Conservation (phyloP, 2,113 vertebrate species). For the Scomber scombrus region DNA sequence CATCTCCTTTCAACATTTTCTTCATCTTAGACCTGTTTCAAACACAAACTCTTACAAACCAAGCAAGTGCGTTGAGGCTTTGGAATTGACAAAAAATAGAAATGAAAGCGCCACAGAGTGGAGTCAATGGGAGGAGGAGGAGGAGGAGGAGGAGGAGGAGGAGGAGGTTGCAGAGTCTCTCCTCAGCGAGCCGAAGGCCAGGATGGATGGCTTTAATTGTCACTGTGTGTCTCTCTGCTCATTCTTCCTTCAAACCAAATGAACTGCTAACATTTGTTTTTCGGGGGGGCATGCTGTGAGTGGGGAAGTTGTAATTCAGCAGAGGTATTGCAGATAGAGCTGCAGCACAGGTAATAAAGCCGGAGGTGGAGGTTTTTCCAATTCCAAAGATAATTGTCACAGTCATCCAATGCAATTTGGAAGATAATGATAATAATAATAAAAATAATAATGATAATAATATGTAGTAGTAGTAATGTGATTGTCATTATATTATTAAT, state of each 20-base stretch:
- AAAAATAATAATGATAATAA: conserved; percentile 28
- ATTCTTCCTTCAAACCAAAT: conserved; percentile 88
- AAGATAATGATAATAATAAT: conserved; percentile 23
- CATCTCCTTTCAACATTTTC: conserved; percentile 1
- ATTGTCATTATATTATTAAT: conserved; percentile 41
- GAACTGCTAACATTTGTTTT: conserved; percentile 88
- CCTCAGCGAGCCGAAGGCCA: conserved; percentile 8
- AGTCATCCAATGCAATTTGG: conserved; percentile 60
- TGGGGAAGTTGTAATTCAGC: conserved; percentile 83
- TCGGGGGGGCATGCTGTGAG: conserved; percentile 58
- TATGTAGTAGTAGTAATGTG: conserved; percentile 9
- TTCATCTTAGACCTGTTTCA: conserved; percentile 14
- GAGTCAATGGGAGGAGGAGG: not conserved
- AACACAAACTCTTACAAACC: conserved; percentile 1
- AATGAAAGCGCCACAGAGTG: conserved; percentile 43
- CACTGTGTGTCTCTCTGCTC: conserved; percentile 84
- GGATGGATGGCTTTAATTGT: conserved; percentile 87
- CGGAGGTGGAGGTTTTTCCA: conserved; percentile 67
- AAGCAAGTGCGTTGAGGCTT: conserved; percentile 22
- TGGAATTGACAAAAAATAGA: conserved; percentile 51
- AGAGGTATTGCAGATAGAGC: conserved; percentile 53
- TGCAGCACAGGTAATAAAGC: conserved; percentile 64
- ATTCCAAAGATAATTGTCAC: conserved; percentile 62
- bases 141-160: too few relatives aligned
- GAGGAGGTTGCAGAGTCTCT: not conserved